phyloP scores from a whole-genome alignment of 37 sponge, comb jelly and placozoan species.

The Corticium candelabrum region DNA sequence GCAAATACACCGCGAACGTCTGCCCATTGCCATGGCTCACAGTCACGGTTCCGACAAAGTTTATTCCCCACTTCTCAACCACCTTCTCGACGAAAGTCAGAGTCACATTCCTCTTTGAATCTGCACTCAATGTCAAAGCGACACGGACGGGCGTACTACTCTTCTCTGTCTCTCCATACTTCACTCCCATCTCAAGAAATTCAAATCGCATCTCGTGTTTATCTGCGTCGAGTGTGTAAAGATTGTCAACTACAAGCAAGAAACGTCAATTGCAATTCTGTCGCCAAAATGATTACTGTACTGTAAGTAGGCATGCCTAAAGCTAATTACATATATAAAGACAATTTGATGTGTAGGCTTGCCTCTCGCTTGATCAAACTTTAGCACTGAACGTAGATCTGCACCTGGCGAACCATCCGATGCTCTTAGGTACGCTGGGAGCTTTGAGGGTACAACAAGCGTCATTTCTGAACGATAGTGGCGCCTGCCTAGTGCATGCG shows the following conservation, averaged over 20 bases:
- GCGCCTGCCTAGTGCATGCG: too few species aligned
- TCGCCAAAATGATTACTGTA: background rate
- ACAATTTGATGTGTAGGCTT: too few species aligned
- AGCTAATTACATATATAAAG: too few species aligned
- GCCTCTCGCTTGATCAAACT: background rate
- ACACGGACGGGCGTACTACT: slow-evolving; percentile 15
- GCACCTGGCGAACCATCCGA: background rate
- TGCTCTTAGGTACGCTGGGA: background rate
- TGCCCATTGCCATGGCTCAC: slow-evolving; percentile 45
- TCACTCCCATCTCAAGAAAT: slow-evolving; percentile 55
- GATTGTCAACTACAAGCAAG: slow-evolving; percentile 9
- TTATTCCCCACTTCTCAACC: slow-evolving; percentile 64
- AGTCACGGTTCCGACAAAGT: slow-evolving; percentile 53
- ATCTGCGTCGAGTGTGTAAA: background rate
- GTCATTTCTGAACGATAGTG: too few species aligned
- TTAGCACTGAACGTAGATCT: background rate
- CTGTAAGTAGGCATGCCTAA: too few species aligned
- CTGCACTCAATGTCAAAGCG: background rate
- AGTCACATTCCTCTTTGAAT: background rate
- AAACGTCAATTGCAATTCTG: background rate
- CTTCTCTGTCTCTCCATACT: slow-evolving; percentile 50
- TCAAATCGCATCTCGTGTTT: background rate
- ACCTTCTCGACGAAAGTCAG: slow-evolving; percentile 27
- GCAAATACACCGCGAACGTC: slow-evolving; percentile 46
- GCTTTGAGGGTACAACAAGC: background rate